Evolutionary conservation across 2,888 invertebrate genomes (phyloP).

Genomic region (Lasioglossum zephyrum): DNA sequence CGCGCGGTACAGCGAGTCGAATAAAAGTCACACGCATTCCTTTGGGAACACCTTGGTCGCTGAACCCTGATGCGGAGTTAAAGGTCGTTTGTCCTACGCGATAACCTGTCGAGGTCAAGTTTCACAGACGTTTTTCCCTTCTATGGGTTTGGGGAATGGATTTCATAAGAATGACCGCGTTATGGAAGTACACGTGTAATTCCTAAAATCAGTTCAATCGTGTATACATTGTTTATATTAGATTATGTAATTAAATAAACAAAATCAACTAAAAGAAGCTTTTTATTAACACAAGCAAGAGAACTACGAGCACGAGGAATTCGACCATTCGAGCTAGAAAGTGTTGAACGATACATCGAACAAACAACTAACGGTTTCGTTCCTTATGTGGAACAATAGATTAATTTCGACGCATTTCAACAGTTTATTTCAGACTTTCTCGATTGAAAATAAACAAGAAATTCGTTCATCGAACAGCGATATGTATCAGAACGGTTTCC

Average conservation of each 20-base stretch:
- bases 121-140: background rate
- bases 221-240: background rate
- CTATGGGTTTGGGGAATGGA: background rate
- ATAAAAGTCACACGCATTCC: background rate
- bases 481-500: background rate
- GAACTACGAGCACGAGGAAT: too few relatives aligned
- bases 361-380: too few relatives aligned
- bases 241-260: too few relatives aligned
- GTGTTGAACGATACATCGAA: too few relatives aligned
- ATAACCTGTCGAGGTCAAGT: constrained; percentile 16
- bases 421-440: background rate
- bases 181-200: background rate
- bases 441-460: background rate
- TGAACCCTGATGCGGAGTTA: background rate
- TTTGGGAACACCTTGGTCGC: constrained; percentile 10
- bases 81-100: constrained; percentile 49
- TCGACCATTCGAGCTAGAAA: too few relatives aligned
- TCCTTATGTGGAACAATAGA: too few relatives aligned
- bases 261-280: too few relatives aligned
- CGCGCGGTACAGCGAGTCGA: constrained; percentile 1
- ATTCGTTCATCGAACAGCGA: background rate
- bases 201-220: background rate
- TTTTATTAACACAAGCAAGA: too few relatives aligned
- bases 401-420: too few relatives aligned
- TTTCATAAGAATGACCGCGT: background rate